Evolutionary conservation across 2,113 vertebrate genomes (phyloP), one percentile per base, ranked within the genome.

Genomic region (Oxyura jamaicensis): DNA sequence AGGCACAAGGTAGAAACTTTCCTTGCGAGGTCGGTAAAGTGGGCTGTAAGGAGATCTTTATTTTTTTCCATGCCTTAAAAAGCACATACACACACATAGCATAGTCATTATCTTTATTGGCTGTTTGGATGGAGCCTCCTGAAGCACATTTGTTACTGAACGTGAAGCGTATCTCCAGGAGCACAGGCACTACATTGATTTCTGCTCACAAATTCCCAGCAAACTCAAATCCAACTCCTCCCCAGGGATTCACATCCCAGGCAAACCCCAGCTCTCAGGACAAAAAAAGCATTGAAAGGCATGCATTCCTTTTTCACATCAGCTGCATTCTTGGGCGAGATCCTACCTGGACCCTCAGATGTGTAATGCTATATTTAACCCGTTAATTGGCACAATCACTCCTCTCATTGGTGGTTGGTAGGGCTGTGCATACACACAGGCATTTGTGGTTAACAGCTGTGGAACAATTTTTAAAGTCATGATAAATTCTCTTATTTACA

Each of bases 261-360:
- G 77, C 72, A 29, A 96, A 95, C 90, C 94, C 93, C 95, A 97
- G 87, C 33, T 95, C 78, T 69, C 90, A 75, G 95, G 94, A 97
- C 96, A 97, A 97, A 98, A 96, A 97, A 95, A 79, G 88, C 95
- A 97, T 94, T 97, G 96, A 97, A 92, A 97, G 8, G 35, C 82
- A 79, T 81, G 76, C 91, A 96, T 75, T 95, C 91, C 80, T 97
- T 96, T 91, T 96, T 87, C 90, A 94, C 82, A 73, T 88, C 90
- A 76, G 94, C 93, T 33, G 58, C 91, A 79, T 95, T 94, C 93
- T 73, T 35, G 18, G 50, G 79, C 50, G 41, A 29, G 71, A 15
- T 79, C 62, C 74, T 79, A 84, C 83, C 86, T 93, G 83, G 73
- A 84, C 58, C 58, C 48, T 86, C 63, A 76, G 72, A 29, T 44